Evolutionary conservation across 2,113 vertebrate species (phyloP), one percentile per base, ranked within the genome.

Genomic region (Hepsetus odoe): DNA sequence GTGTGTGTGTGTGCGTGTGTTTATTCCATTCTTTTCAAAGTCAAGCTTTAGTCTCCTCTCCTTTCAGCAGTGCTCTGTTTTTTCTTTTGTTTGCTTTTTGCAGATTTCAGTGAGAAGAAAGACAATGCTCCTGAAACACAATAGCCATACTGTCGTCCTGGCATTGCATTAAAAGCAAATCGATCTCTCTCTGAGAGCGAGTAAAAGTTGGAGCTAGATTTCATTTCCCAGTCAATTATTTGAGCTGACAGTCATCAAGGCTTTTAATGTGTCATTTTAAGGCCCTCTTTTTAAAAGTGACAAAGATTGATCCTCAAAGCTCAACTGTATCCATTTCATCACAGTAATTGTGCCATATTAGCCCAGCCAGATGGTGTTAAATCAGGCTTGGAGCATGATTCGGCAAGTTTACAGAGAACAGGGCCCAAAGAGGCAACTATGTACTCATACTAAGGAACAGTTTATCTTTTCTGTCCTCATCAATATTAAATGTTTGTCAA

Each of bases 11-110:
- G 26, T 59, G 10, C 24, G 9, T 38, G 20, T 12, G 4, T 65
- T n/a, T 65, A 20, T 67, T 67, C 14, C 64, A 87, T 80, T 90
- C 80, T 86, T 89, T 80, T 87, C 78, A 88, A 90, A 89, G 87
- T 85, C 85, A 85, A 86, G 85, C 86, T 88, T 89, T 85, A 88
- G 62, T 66, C 81, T 86, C 83, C 85, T 89, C 84, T 82, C 86
- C 87, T 92, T 89, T 92, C 83, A 89, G 81, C 81, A 1, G 13
- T 72, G 79, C 78, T 87, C 85, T 76, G 22, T 78, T 82, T 83
- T 59, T 81, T 86, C 68, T 88, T 82, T 89, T 89, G 61, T 68
- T 70, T 58, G 73, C 72, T 86, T 77, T 89, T 82, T 86, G 81
- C 77, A 70, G 82, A 79, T 88, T 90, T 86, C 72, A 85, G 80